A percentile compares a stretch with the other conserved stretches of the same genome.
phyloP scores from a whole-genome alignment of 2,113 vertebrate species.

The Alligator sinensis region DNA sequence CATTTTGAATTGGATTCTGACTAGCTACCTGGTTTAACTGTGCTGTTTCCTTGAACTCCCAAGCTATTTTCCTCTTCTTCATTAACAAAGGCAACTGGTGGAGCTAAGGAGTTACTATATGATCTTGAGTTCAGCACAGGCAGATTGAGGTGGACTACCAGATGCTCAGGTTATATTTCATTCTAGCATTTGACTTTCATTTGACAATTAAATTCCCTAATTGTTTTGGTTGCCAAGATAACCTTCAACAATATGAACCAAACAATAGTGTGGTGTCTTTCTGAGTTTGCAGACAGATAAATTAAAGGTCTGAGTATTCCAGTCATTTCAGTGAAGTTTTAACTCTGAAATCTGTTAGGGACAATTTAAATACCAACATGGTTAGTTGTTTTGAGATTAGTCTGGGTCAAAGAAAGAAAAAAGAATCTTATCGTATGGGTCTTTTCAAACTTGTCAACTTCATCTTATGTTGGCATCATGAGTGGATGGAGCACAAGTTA shows the following conservation, averaged over 20 bases:
- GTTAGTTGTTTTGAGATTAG: fast-evolving
- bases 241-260: not conserved
- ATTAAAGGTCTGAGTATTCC: not conserved
- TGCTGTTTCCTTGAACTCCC: not conserved
- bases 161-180: not conserved
- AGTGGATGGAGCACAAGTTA: not conserved
- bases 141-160: not conserved
- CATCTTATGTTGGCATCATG: not conserved
- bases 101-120: fast-evolving
- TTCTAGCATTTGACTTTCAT: not conserved
- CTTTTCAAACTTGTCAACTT: not conserved
- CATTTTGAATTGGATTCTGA: not conserved
- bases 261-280: not conserved
- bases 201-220: not conserved
- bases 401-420: fast-evolving
- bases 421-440: fast-evolving
- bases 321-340: not conserved
- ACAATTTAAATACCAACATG: not conserved
- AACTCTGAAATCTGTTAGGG: not conserved
- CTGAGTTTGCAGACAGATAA: not conserved
- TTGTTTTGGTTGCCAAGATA: not conserved
- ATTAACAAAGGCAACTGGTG: not conserved
- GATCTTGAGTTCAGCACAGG: not conserved
- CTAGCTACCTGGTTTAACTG: not conserved
- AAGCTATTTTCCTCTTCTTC: not conserved